Evolutionary conservation across 1,140 invertebrate species (phyloP), one percentile per base, ranked within the genome.

Genomic region (Pachypeltis micranthus): DNA sequence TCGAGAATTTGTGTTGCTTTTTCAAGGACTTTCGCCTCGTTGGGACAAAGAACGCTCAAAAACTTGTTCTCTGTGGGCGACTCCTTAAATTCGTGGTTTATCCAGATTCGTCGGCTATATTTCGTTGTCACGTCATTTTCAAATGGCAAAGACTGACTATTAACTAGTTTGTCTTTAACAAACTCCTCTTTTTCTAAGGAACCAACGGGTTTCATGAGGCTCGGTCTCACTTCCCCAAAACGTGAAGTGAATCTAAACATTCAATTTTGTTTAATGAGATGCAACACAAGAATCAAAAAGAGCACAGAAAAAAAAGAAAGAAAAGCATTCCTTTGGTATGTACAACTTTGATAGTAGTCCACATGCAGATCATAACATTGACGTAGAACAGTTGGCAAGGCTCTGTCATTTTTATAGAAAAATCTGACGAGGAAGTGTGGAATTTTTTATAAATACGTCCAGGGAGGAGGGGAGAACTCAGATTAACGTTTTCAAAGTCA

Each of bases 1-100:
- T 87, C 87, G 73, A 88, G 85, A 75, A 88, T 88, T 74, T 87
- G 86, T 80, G 85, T 87, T 72, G 86, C 86, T 73, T 84, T 81
- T 78, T 87, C 85, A 79, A 88, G 84, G 69, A 86, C 86, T 73
- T 84, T 84, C 66, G 83, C 81, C 77, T 87, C 85, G 72, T 86
- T 83, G 68, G 82, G 80, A 68, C 68, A 66, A 63, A 69, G 59
- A 54, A 54, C 28, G 26, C 58, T 60, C 19, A 65, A 34, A 10
- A 39, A 76, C 68, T 21, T 51, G 47, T 51, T 51, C 23, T 51
- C 47, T 51, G 47, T 51, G 10, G 47, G 47, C 21, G 47, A 51
- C 19, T 51, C 47, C 47, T 51, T 51, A 16, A 10, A 21, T 51
- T 51, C 47, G 47, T 51, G 4, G 47, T 51, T 51, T 51, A 10